These are phyloP conservation scores for Ammospiza nelsoni DNA, from an alignment of 2,113 vertebrate species.

Conservation along the genomic window DNA sequence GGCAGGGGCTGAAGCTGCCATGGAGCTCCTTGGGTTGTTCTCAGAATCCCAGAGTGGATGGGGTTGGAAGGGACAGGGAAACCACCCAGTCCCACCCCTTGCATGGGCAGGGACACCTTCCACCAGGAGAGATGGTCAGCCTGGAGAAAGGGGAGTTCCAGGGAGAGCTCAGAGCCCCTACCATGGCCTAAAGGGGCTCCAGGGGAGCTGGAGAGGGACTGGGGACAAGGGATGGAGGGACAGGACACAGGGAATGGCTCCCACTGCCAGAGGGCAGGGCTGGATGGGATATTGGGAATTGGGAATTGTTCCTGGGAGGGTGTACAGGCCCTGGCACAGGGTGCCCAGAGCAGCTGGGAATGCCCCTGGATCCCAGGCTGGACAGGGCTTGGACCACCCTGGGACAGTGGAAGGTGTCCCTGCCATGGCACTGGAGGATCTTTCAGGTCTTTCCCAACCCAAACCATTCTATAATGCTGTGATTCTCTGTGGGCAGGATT, in stretches of 20 bases:
- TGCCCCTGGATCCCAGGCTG: background rate
- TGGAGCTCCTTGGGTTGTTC: background rate
- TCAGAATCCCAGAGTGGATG: background rate
- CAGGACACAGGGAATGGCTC: background rate
- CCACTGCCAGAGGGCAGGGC: background rate
- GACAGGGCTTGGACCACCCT: rapidly evolving
- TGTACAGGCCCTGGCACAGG: background rate
- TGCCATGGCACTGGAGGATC: background rate
- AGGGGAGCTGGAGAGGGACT: background rate
- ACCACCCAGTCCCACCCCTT: background rate
- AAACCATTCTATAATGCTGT: background rate
- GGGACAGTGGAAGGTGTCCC: background rate
- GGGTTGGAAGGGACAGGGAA: background rate
- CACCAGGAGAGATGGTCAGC: background rate
- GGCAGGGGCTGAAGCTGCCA: background rate
- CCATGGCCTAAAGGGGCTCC: background rate
- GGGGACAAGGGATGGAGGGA: background rate
- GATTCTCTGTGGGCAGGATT: background rate
- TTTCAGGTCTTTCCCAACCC: background rate
- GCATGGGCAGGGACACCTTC: background rate
- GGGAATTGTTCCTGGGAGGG: background rate
- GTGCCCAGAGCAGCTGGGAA: background rate
- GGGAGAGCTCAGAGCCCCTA: background rate
- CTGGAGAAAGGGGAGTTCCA: background rate
- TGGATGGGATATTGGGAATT: background rate